Evolutionary conservation across 2,888 invertebrate genomes (phyloP), one percentile per base, ranked within the genome.

Genomic region (Andrena marginata): DNA sequence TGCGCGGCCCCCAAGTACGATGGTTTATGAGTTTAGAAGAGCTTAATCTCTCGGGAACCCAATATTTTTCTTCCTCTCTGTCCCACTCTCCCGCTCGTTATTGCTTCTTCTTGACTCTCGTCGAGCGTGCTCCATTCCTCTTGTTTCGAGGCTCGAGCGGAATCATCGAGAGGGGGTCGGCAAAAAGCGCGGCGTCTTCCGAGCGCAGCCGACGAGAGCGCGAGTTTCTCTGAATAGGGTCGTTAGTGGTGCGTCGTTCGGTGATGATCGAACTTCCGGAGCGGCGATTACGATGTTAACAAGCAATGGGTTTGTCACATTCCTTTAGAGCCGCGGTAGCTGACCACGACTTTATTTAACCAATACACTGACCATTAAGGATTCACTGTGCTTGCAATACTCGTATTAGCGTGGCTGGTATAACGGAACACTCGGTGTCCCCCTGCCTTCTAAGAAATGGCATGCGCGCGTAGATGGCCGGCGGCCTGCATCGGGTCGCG

Each of bases 1-100:
- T 10, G 48, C 31, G n/a, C 51, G 31, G 63, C 29, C 60, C 29
- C 60, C 49, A 51, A 77, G 78, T 29, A 72, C 13, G 63, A 80
- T 80, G 80, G 63, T 80, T 80, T 80, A 79, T 78, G 80, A 80
- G 80, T 80, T 73, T 80, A 72, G 80, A 79, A 73, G 79, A 79
- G 78, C 79, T 81, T 77, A 81, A 76, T 77, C 68, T 63, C 42
- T 23, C 51, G 56, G 79, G 79, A 68, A 72, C 67, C 79, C 80
- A 82, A 82, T 82, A 82, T 82, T 80, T 80, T 80, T 80, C 76
- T 76, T 70, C 54, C 62, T 56, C 64, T 75, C 51, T 16, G 16
- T 68, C 48, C 56, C 49, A 33, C 64, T 49, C 13, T 64, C 31
- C 51, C 73, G 5, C 33, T 67, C 74, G 68, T 73, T 82, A 82